Percentiles rank a stretch among this genome's conserved stretches.
phyloP scores from a whole-genome alignment of 2,113 vertebrate genomes.

The Ceyx margarethae region DNA sequence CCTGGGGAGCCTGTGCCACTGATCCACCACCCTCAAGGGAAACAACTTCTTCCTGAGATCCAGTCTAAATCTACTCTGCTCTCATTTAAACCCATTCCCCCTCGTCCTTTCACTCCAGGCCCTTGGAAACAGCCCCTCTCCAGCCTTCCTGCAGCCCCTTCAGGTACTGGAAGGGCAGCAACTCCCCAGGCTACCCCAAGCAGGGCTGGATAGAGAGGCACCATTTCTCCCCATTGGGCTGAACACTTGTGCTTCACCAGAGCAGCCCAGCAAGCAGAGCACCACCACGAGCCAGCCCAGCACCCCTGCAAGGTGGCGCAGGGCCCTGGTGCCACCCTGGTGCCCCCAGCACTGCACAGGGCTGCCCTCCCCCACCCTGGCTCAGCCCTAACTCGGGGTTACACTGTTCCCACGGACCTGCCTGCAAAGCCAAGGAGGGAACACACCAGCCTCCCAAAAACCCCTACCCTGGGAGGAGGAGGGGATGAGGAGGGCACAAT shows the following conservation, averaged over 20 bases:
- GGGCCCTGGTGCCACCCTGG: background rate
- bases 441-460: background rate
- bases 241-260: background rate
- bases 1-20: too few species aligned
- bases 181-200: rapidly evolving
- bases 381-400: background rate
- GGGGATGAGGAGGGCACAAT: conserved; percentile 32
- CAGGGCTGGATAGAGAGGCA: rapidly evolving
- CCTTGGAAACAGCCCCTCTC: too few species aligned
- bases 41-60: too few species aligned
- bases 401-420: conserved; percentile 9
- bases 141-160: too few species aligned
- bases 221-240: background rate
- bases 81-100: too few species aligned
- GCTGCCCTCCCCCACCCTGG: background rate
- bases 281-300: background rate
- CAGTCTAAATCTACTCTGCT: too few species aligned
- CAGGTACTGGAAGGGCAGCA: too few species aligned
- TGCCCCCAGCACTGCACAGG: background rate
- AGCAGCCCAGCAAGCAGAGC: background rate
- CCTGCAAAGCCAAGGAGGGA: background rate
- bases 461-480: background rate
- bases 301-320: background rate
- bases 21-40: too few species aligned
- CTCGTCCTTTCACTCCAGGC: too few species aligned